phyloP scores from a whole-genome alignment of 2,113 vertebrate species.

The Antechinus flavipes region DNA sequence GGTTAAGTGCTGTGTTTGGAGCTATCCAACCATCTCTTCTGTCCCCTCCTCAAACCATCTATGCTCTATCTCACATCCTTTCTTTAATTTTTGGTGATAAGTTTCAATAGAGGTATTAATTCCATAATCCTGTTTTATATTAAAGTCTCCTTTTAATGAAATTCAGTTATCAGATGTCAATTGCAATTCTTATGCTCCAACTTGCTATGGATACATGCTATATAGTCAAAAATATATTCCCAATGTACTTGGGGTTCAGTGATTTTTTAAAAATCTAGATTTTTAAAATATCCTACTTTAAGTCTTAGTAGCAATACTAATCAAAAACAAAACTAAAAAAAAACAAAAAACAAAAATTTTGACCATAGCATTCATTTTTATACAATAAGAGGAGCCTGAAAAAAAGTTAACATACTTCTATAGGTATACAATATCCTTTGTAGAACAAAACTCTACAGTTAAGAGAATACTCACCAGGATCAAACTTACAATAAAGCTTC shows the following conservation, averaged over 20 bases:
- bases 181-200: slow-evolving; percentile 37
- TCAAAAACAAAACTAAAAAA: background rate
- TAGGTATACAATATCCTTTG: slow-evolving; percentile 31
- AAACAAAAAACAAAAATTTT: background rate
- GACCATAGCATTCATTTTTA: slow-evolving; percentile 25
- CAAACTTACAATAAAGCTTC: slow-evolving; percentile 6
- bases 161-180: slow-evolving; percentile 47
- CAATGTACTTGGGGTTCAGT: background rate
- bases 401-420: slow-evolving; percentile 49
- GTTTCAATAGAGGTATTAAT: slow-evolving; percentile 24
- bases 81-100: slow-evolving; percentile 44
- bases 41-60: slow-evolving; percentile 4
- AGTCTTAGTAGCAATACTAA: slow-evolving; percentile 47
- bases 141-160: slow-evolving; percentile 55
- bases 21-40: background rate
- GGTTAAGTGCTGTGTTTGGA: background rate
- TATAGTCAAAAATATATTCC: background rate
- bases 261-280: background rate
- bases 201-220: background rate
- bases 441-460: slow-evolving; percentile 7
- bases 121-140: slow-evolving; percentile 41
- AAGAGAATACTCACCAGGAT: background rate
- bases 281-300: background rate
- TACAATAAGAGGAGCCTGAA: slow-evolving; percentile 20
- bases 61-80: background rate